Conservation (phyloP, 2,888 invertebrate genomes). For the Synanthedon andrenaeformis region DNA sequence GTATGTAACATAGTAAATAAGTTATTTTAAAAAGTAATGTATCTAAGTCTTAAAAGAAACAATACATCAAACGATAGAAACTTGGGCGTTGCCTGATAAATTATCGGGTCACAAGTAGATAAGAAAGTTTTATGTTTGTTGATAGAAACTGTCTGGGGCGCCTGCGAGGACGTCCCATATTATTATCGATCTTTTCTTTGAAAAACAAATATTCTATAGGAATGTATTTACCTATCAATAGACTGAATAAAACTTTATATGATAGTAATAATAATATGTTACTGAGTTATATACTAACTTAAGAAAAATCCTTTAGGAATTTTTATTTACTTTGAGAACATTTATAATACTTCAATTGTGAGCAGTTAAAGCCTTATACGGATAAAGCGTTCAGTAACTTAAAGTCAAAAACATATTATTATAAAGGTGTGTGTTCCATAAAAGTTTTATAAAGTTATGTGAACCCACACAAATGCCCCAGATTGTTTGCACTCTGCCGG, state of each 20-base stretch:
- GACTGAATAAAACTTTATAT: slow-evolving; percentile 1
- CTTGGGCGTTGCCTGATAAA: slow-evolving; percentile 24
- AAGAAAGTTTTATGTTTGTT: slow-evolving; percentile 10
- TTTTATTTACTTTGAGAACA: too few species aligned
- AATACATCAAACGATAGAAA: slow-evolving; percentile 10
- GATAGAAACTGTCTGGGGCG: slow-evolving; percentile 15
- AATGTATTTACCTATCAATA: slow-evolving; percentile 5
- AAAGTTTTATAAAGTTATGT: slow-evolving; percentile 39
- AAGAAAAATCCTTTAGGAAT: too few species aligned
- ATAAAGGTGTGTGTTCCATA: slow-evolving; percentile 20
- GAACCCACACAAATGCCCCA: slow-evolving; percentile 31
- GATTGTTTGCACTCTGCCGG: slow-evolving; percentile 35
- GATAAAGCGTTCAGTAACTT: too few species aligned
- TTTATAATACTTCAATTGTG: too few species aligned
- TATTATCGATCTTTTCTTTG: slow-evolving; percentile 9
- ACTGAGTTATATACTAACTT: too few species aligned
- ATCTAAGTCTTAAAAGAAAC: too few species aligned
- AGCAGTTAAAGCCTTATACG: too few species aligned
- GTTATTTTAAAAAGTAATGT: neutral
- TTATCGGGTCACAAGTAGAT: slow-evolving; percentile 17
- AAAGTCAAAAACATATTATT: slow-evolving; percentile 8
- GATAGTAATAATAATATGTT: too few species aligned
- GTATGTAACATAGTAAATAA: neutral
- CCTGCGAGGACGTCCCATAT: slow-evolving; percentile 9
- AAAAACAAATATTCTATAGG: slow-evolving; percentile 16